phyloP scores from a whole-genome alignment of 1,140 invertebrate genomes.

The Ceratitis capitata region DNA sequence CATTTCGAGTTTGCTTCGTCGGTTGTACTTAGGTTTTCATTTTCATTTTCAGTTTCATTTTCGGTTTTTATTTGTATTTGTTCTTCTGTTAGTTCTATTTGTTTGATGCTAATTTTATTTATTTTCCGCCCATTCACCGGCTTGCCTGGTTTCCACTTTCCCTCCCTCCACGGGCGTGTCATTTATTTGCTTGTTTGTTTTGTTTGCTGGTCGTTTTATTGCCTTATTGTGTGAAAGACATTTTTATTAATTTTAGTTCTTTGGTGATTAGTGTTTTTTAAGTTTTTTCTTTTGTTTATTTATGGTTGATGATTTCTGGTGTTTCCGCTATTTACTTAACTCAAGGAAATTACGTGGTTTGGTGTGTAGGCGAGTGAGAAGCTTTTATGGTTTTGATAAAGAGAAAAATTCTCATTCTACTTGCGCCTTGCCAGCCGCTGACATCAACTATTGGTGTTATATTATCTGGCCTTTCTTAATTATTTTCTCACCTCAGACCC shows the following conservation, averaged over 20 bases:
- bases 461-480: neutral
- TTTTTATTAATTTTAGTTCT: conserved; percentile 7
- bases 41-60: neutral
- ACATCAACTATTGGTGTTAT: no score
- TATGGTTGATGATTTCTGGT: neutral
- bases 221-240: neutral
- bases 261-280: neutral
- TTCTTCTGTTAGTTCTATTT: neutral
- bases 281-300: neutral
- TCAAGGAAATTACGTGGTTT: neutral
- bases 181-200: neutral
- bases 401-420: neutral
- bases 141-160: neutral
- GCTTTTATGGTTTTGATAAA: neutral
- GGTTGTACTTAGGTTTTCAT: no score
- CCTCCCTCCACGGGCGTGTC: neutral
- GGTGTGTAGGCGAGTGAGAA: neutral
- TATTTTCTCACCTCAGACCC: neutral
- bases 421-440: no score
- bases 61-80: neutral
- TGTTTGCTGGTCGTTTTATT: neutral
- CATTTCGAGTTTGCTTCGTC: neutral
- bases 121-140: neutral
- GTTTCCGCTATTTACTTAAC: neutral
- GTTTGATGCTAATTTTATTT: conserved; percentile 21